Conservation (phyloP, 1,140 invertebrate genomes). For the Trichogramma pretiosum region DNA sequence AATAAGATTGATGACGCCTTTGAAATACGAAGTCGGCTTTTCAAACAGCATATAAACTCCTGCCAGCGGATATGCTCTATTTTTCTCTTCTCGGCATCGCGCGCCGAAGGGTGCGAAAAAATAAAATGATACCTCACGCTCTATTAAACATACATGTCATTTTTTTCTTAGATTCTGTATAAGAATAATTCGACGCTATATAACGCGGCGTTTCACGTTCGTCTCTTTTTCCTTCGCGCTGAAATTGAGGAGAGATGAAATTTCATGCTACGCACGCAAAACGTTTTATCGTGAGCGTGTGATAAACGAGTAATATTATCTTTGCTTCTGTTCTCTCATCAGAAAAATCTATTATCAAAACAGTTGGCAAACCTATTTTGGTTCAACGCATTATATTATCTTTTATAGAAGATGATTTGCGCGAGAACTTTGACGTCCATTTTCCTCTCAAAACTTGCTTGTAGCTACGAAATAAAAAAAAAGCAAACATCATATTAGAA, state of each 20-base stretch:
- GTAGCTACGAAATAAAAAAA: slow-evolving; percentile 31
- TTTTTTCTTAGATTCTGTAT: not conserved
- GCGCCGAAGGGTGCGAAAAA: not conserved
- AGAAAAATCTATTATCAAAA: too few relatives aligned
- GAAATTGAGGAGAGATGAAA: too few relatives aligned
- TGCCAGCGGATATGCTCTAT: not conserved
- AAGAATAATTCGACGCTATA: slow-evolving; percentile 4
- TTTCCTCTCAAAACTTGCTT: not conserved
- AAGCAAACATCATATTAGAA: not conserved
- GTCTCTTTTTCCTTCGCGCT: too few relatives aligned
- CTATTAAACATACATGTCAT: not conserved
- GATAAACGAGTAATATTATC: too few relatives aligned
- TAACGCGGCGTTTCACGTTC: not conserved
- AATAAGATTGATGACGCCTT: slow-evolving; percentile 3
- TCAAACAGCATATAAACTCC: not conserved
- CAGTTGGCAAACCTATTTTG: too few relatives aligned
- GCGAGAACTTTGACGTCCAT: not conserved
- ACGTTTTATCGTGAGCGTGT: too few relatives aligned
- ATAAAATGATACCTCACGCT: not conserved
- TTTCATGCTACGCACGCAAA: too few relatives aligned
- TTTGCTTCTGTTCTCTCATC: too few relatives aligned
- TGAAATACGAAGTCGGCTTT: slow-evolving; percentile 2
- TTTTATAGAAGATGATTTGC: not conserved
- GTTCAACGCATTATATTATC: slow-evolving; percentile 6
- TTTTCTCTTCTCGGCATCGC: not conserved